A percentile compares a stretch with the other conserved stretches of the same genome.
Evolutionary conservation across 1,140 invertebrate species (phyloP).

Genomic region (Solenopsis fugax): DNA sequence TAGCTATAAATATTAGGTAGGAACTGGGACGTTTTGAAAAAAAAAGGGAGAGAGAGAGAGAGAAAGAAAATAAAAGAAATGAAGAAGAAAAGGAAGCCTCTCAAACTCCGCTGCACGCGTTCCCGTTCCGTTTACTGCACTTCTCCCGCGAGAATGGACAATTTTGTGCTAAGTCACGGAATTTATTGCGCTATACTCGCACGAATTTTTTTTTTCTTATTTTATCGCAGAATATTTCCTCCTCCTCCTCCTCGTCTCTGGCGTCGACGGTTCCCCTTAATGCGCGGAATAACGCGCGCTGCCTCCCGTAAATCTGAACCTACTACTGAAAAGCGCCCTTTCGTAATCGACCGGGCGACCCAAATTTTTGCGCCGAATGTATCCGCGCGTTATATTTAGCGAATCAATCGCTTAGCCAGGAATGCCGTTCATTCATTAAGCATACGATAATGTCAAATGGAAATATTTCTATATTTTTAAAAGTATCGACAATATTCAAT

Average conservation of each 20-base stretch:
- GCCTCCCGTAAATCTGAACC: constrained; percentile 9
- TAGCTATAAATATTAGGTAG: constrained; percentile 67
- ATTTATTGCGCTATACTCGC: constrained; percentile 48
- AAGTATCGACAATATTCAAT: constrained; percentile 20
- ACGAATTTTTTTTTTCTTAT: neutral
- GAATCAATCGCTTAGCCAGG: constrained; percentile 40
- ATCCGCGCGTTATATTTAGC: constrained; percentile 51
- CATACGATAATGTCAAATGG: neutral
- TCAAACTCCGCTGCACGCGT: neutral
- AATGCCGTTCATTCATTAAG: constrained; percentile 23
- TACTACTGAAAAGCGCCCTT: constrained; percentile 17
- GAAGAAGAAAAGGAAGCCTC: neutral
- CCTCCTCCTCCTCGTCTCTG: neutral
- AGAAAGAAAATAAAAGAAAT: neutral
- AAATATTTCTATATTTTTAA: constrained; percentile 41
- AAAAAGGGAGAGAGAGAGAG: neutral
- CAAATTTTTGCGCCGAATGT: constrained; percentile 29
- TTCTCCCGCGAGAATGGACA: constrained; percentile 23
- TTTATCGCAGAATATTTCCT: constrained; percentile 12
- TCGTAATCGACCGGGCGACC: constrained; percentile 45
- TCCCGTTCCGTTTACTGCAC: constrained; percentile 9
- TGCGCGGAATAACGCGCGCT: neutral
- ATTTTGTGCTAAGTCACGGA: constrained; percentile 28
- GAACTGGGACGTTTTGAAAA: constrained; percentile 59
- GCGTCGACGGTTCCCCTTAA: neutral